These are phyloP conservation scores for Napeogenes sylphis DNA, from an alignment of 2,888 invertebrate species.

Conservation along the genomic window DNA sequence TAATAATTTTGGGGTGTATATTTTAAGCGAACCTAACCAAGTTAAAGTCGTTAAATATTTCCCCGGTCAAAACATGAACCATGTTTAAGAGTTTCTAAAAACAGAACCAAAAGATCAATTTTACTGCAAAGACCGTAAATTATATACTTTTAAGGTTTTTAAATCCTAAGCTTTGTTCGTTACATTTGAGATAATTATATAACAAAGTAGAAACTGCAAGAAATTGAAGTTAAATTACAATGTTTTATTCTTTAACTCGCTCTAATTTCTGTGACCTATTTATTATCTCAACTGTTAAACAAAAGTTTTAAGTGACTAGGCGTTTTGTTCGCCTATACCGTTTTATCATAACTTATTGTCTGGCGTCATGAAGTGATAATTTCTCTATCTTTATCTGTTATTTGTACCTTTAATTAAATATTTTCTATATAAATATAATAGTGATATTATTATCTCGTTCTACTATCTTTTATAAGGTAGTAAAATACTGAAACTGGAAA, in stretches of 20 bases:
- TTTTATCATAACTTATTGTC: slow-evolving; percentile 5
- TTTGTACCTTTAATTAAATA: not conserved
- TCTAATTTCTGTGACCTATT: slow-evolving; percentile 26
- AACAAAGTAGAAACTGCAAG: slow-evolving; percentile 24
- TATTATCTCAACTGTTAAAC: slow-evolving; percentile 22
- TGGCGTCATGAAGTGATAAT: not conserved
- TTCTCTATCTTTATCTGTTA: not conserved
- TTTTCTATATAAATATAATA: not conserved
- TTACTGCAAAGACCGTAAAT: slow-evolving; percentile 9
- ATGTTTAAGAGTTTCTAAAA: not conserved
- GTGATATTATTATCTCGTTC: not conserved
- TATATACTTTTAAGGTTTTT: slow-evolving; percentile 10
- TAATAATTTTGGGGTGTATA: not conserved
- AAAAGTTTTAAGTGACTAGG: slow-evolving; percentile 6
- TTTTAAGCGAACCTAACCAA: not conserved
- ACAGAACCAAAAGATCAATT: not conserved
- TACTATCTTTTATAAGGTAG: not conserved
- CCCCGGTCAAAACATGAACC: not conserved
- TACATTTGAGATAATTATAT: slow-evolving; percentile 28
- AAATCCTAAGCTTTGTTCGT: slow-evolving; percentile 23
- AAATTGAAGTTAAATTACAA: slow-evolving; percentile 28
- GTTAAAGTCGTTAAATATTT: slow-evolving; percentile 3
- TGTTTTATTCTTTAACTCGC: slow-evolving; percentile 25
- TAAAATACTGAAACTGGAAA: no score
- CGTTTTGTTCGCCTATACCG: not conserved